A percentile compares a stretch with the other conserved stretches of the same genome.
These are phyloP conservation scores for Chaetops frenatus DNA, from an alignment of 2,113 vertebrate species.

Conservation along the genomic window DNA sequence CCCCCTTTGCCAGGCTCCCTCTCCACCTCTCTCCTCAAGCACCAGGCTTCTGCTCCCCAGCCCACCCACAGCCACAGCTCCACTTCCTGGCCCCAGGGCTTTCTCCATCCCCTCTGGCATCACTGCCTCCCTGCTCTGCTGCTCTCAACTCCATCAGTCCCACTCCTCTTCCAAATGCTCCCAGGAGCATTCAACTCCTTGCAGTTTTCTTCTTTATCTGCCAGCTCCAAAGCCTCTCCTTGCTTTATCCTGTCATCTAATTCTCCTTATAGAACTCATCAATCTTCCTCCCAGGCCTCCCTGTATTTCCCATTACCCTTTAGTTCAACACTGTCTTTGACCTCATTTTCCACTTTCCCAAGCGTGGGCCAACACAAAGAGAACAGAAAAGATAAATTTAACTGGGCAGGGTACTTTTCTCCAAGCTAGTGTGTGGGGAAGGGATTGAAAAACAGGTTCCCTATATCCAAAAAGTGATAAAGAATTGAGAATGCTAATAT, in stretches of 20 bases:
- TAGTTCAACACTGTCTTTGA: neutral
- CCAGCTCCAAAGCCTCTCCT: neutral
- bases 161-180: neutral
- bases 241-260: neutral
- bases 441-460: neutral
- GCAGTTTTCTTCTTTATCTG: neutral
- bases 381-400: neutral
- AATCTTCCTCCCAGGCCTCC: neutral
- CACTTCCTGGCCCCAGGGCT: neutral
- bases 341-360: neutral
- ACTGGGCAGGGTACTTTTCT: neutral
- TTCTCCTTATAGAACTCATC: neutral
- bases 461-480: neutral
- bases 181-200: neutral
- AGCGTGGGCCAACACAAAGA: neutral
- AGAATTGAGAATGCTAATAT: neutral
- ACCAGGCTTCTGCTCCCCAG: neutral
- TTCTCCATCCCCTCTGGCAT: neutral
- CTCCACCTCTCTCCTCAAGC: neutral
- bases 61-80: neutral
- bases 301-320: neutral
- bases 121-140: fast-evolving
- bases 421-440: neutral
- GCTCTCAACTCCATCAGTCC: neutral
- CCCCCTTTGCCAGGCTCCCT: neutral